Conservation (phyloP, 2,888 invertebrate species). For the Pseudococcus viburni region DNA sequence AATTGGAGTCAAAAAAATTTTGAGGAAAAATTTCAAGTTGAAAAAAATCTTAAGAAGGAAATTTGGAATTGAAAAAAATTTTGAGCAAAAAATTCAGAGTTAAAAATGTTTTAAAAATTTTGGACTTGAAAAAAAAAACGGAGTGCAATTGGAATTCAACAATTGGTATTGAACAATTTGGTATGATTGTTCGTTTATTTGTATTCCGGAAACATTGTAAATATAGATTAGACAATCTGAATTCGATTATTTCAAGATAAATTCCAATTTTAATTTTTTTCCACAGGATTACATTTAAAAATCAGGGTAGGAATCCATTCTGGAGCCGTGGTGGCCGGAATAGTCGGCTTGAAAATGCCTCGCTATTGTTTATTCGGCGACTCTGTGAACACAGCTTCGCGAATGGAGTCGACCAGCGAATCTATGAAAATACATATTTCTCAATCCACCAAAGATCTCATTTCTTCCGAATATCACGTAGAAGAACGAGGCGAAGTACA, state of each 20-base stretch:
- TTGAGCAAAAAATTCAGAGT: too few species aligned
- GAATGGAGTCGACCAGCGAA: constrained; percentile 93
- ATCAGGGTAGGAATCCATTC: constrained; percentile 91
- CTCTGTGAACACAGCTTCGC: constrained; percentile 90
- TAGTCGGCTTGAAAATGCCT: constrained; percentile 95
- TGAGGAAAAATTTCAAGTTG: too few species aligned
- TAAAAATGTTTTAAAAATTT: too few species aligned
- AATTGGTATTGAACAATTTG: too few species aligned
- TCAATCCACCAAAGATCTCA: constrained; percentile 84
- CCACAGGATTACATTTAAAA: constrained; percentile 82
- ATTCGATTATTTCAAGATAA: background rate
- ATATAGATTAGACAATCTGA: too few species aligned
- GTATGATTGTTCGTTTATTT: too few species aligned
- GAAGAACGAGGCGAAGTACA: constrained; percentile 87
- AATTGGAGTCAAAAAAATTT: too few species aligned
- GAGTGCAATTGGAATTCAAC: too few species aligned
- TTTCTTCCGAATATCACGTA: constrained; percentile 83
- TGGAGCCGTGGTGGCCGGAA: constrained; percentile 93
- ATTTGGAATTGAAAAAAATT: too few species aligned
- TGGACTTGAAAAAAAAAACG: too few species aligned
- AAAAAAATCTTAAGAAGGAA: too few species aligned
- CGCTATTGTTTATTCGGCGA: constrained; percentile 89
- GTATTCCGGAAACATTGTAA: too few species aligned
- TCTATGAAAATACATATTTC: constrained; percentile 97
- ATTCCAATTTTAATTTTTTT: background rate